phyloP scores from a whole-genome alignment of 2,797 vertebrate genomes.

The Esox masquinongy region DNA sequence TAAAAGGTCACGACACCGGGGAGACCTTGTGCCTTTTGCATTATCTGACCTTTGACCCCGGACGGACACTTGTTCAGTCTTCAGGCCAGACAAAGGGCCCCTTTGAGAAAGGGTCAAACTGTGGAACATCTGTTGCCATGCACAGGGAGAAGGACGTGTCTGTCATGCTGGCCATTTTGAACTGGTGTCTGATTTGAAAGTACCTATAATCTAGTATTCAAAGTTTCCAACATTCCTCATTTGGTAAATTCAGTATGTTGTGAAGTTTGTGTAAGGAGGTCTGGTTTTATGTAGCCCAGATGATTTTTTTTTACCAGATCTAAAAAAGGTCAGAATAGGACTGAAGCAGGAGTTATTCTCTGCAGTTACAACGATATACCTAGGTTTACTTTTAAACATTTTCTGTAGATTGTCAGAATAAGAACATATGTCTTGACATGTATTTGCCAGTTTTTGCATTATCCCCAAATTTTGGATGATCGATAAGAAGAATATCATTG shows the following conservation, averaged over 20 bases:
- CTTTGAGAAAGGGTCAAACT: constrained; percentile 63
- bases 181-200: neutral
- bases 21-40: constrained; percentile 65
- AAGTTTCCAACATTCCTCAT: neutral
- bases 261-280: neutral
- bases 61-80: constrained; percentile 69
- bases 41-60: constrained; percentile 60
- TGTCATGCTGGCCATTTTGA: neutral
- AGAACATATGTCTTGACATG: neutral
- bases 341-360: neutral
- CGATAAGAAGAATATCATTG: neutral
- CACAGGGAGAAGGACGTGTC: constrained; percentile 27
- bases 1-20: constrained; percentile 64
- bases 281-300: constrained; percentile 1
- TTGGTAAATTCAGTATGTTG: neutral
- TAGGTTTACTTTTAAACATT: neutral
- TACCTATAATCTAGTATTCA: neutral
- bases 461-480: neutral
- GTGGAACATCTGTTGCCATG: constrained; percentile 67
- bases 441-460: neutral
- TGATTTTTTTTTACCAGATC: neutral
- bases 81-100: constrained; percentile 65
- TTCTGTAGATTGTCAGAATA: constrained; percentile 3
- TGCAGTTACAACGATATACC: neutral
- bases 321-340: neutral